Evolutionary conservation across 2,113 vertebrate species (phyloP), one percentile per base, ranked within the genome.

Genomic region (Peromyscus californicus): DNA sequence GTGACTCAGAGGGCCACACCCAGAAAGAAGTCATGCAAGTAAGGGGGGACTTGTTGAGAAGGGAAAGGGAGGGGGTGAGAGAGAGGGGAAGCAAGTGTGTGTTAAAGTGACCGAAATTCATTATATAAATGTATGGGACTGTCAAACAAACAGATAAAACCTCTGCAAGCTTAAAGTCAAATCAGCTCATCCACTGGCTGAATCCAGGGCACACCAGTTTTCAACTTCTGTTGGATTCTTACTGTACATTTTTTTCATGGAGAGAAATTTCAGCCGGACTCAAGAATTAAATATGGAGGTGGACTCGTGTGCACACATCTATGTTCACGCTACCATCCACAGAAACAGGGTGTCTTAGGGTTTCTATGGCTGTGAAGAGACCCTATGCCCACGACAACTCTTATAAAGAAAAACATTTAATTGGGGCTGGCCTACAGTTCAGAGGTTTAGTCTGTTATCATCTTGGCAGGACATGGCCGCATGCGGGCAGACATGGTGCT

Each of bases 261-360:
- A 45, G 75, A 67, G 63, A 65, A 10, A 26, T 7, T 72, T 31
- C 74, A 80, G 74, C 19, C 0, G 8, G 87, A n/a, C 54, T 88
- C 17, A 61, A 19, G 45, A 93, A 45, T 69, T 59, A 11, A 70
- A n/a, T 65, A 15, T 21, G n/a, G 42, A 72, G 26, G 13, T 33
- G 10, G 11, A 22, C 80, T 69, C 8, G 1, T 36, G 3, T 17
- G 3, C 5, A 57, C 0, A 24, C 19, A 31, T 72, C 8, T 2
- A 0, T 22, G 3, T 12, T 0, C 5, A 45, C 0, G 19, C 15
- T 9, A 39, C 8, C 75, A 17, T 54, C 42, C 79, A 36, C 10
- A 74, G 72, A 36, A 59, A 21, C 26, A 42, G 17, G 21, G 13
- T 11, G 33, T n/a, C 69, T 70, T 70, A n/a, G 69, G 33, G 33